Evolutionary conservation across 2,797 vertebrate species (phyloP).

Genomic region (Gorsachius magnificus): DNA sequence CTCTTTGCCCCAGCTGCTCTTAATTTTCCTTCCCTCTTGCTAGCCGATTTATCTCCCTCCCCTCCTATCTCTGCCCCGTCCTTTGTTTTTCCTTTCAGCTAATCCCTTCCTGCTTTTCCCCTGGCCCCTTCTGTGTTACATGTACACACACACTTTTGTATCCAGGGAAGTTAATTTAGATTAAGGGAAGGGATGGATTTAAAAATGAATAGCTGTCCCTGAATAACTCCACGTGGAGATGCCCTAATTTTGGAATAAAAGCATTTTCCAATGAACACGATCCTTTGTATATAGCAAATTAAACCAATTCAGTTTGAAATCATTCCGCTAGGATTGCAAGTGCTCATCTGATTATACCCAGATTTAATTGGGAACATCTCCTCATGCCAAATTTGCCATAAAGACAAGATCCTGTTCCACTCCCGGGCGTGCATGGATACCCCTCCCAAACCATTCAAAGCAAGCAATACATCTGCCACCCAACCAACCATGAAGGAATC

Average conservation of each 20-base stretch:
- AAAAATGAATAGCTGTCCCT: constrained; percentile 1
- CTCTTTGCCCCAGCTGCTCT: not conserved
- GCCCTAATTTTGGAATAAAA: constrained; percentile 42
- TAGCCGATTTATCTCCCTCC: not conserved
- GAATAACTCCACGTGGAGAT: not conserved
- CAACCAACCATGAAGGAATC: constrained; percentile 47
- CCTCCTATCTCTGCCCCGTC: constrained; percentile 10
- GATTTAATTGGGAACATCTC: constrained; percentile 51
- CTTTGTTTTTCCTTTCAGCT: constrained; percentile 57
- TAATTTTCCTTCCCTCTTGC: not conserved
- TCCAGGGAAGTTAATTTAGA: constrained; percentile 34
- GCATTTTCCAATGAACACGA: constrained; percentile 3
- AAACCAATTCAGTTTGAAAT: not conserved
- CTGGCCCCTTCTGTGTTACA: not conserved
- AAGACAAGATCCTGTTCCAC: constrained; percentile 50
- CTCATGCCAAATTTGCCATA: constrained; percentile 58
- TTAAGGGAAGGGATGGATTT: constrained; percentile 15
- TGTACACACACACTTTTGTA: constrained; percentile 12
- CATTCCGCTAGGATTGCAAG: constrained; percentile 14
- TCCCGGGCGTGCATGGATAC: not conserved
- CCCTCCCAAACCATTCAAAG: constrained; percentile 39
- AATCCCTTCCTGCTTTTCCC: constrained; percentile 61
- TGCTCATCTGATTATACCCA: constrained; percentile 44
- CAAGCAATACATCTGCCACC: constrained; percentile 37
- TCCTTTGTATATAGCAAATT: constrained; percentile 16